Evolutionary conservation across 2,797 vertebrate genomes (phyloP).

Genomic region (Microchirus variegatus): DNA sequence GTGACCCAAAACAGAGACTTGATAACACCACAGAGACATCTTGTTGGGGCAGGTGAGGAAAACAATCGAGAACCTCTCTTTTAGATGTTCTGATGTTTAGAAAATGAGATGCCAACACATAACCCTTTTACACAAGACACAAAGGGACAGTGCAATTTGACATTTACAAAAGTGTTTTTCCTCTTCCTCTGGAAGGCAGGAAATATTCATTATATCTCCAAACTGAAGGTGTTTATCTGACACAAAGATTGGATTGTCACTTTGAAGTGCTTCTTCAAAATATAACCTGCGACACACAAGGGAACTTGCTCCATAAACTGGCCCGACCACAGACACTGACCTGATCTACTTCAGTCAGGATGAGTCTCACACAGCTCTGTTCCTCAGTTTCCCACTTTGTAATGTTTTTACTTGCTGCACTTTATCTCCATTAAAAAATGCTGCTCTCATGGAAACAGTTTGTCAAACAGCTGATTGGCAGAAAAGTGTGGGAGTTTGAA

Average conservation of each 20-base stretch:
- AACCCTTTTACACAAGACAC: too few relatives aligned
- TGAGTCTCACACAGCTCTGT: slow-evolving; percentile 25
- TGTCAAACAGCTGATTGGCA: slow-evolving; percentile 4
- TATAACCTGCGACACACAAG: slow-evolving; percentile 24
- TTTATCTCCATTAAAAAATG: slow-evolving; percentile 15
- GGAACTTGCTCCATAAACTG: background rate
- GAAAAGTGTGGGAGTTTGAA: background rate
- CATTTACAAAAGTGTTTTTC: slow-evolving; percentile 16
- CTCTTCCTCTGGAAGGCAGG: slow-evolving; percentile 26
- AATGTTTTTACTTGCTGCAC: slow-evolving; percentile 1
- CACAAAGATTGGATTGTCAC: slow-evolving; percentile 39
- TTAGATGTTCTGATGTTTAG: too few relatives aligned
- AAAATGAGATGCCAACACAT: too few relatives aligned
- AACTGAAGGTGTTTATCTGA: slow-evolving; percentile 41
- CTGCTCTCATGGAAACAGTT: slow-evolving; percentile 17
- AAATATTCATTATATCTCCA: slow-evolving; percentile 45
- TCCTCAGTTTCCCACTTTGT: slow-evolving; percentile 33
- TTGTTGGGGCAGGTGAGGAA: too few relatives aligned
- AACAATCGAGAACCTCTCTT: too few relatives aligned
- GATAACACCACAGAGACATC: too few relatives aligned
- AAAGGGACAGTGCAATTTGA: background rate
- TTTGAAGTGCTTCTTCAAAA: slow-evolving; percentile 24
- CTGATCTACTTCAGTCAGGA: slow-evolving; percentile 47
- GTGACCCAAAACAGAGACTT: too few relatives aligned
- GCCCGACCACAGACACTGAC: slow-evolving; percentile 42